phyloP scores from a whole-genome alignment of 2,888 invertebrate genomes.

The Mythimna loreyi region DNA sequence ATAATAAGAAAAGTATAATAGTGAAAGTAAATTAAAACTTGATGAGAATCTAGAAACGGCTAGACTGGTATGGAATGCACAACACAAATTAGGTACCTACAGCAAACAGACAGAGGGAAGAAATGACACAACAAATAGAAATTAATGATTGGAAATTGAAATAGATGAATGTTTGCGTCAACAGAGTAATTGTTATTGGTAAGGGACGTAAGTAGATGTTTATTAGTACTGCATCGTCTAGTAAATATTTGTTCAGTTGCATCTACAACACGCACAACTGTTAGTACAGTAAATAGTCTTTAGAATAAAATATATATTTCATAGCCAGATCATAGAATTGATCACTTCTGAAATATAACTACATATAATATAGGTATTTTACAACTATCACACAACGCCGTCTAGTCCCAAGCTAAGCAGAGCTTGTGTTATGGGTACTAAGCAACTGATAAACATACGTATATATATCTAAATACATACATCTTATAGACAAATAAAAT shows the following conservation, averaged over 20 bases:
- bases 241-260: slow-evolving; percentile 37
- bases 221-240: slow-evolving; percentile 21
- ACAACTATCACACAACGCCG: no score
- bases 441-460: no score
- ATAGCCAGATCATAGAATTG: no score
- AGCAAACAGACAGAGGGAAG: slow-evolving; percentile 26
- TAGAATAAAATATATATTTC: slow-evolving; percentile 12
- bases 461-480: no score
- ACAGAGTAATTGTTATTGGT: slow-evolving; percentile 29
- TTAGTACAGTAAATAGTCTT: neutral
- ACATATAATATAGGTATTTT: no score
- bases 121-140: slow-evolving; percentile 21
- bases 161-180: slow-evolving; percentile 38
- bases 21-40: neutral
- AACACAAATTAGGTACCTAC: neutral
- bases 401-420: no score
- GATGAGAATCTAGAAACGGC: slow-evolving; percentile 1
- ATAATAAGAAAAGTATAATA: neutral
- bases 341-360: no score
- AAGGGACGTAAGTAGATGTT: slow-evolving; percentile 13
- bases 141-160: slow-evolving; percentile 47
- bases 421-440: no score
- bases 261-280: slow-evolving; percentile 8
- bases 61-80: neutral
- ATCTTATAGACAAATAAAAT: no score